Conservation (phyloP, 2,797 vertebrate genomes). For the Acanthurus lineatus region DNA sequence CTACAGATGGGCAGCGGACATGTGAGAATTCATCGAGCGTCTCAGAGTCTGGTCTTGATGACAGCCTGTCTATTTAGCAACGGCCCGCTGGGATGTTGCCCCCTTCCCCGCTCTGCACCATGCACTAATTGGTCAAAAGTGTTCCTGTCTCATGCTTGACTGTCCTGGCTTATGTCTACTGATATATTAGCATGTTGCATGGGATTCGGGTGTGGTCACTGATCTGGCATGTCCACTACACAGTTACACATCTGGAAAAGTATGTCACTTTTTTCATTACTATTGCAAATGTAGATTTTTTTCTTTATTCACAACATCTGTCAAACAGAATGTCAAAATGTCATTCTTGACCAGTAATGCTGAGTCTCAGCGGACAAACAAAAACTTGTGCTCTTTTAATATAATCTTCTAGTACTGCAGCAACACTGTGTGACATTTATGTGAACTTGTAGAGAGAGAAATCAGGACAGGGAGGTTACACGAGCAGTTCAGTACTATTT, state of each 20-base stretch:
- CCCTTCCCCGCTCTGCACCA: constrained; percentile 49
- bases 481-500: constrained; percentile 70
- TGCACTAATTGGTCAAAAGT: constrained; percentile 81
- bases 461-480: constrained; percentile 68
- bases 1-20: constrained; percentile 67
- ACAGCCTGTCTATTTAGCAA: constrained; percentile 80
- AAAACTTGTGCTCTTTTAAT: constrained; percentile 25
- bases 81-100: constrained; percentile 66
- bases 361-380: constrained; percentile 26
- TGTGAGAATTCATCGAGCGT: constrained; percentile 72
- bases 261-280: background rate
- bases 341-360: constrained; percentile 1
- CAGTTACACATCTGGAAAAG: constrained; percentile 26
- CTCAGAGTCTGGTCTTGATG: constrained; percentile 72
- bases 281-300: constrained; percentile 6
- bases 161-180: constrained; percentile 60
- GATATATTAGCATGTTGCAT: constrained; percentile 40
- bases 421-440: constrained; percentile 51
- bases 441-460: constrained; percentile 67
- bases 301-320: constrained; percentile 11
- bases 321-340: constrained; percentile 19
- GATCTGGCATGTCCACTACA: constrained; percentile 12
- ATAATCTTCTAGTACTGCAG: constrained; percentile 18
- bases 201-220: constrained; percentile 55
- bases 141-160: constrained; percentile 64